phyloP scores from a whole-genome alignment of 2,888 invertebrate genomes.

The Aporophyla lueneburgensis region DNA sequence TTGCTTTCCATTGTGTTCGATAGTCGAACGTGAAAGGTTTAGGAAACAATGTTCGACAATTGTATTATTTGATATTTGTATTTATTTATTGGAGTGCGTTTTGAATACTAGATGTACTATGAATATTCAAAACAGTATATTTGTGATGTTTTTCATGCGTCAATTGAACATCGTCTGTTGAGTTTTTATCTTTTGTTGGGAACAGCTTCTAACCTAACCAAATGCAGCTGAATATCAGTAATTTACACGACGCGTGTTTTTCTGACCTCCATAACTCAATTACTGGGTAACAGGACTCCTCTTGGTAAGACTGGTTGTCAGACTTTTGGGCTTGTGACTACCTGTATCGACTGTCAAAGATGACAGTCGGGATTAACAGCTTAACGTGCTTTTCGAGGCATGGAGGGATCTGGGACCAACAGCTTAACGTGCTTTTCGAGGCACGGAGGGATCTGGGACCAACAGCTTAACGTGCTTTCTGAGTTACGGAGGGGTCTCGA shows the following conservation, averaged over 20 bases:
- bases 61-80: constrained; percentile 20
- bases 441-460: neutral
- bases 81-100: constrained; percentile 9
- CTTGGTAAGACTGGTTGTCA: neutral
- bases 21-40: constrained; percentile 28
- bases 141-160: neutral
- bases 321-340: neutral
- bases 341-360: neutral
- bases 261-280: neutral
- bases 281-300: neutral
- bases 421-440: neutral
- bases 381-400: neutral
- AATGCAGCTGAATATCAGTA: neutral
- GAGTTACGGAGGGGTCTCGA: too few species aligned
- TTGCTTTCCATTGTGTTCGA: constrained; percentile 35
- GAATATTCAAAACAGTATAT: neutral
- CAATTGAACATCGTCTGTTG: neutral
- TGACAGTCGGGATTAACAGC: neutral
- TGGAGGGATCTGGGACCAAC: neutral
- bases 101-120: neutral
- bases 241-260: too few species aligned
- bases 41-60: constrained; percentile 19
- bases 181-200: neutral
- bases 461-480: neutral
- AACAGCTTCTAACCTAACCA: too few species aligned